Evolutionary conservation across 2,888 invertebrate species (phyloP).

Genomic region (Drosophila neotestacea): DNA sequence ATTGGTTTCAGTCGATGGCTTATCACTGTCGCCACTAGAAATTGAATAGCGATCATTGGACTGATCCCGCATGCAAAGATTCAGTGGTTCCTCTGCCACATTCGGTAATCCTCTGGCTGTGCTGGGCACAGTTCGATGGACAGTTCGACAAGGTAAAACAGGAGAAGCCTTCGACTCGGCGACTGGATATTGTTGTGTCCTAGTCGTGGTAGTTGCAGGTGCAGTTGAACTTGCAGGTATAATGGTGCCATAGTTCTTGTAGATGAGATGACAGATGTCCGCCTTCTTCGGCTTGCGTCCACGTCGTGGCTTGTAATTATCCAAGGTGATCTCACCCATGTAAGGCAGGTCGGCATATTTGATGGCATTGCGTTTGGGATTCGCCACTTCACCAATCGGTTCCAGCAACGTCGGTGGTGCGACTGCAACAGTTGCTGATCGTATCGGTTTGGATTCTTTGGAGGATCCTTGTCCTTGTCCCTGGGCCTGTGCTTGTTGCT

Average conservation of each 20-base stretch:
- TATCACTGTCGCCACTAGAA: conserved; percentile 81
- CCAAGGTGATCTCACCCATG: conserved; percentile 96
- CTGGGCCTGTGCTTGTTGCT: conserved; percentile 48
- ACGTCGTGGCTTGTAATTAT: conserved; percentile 93
- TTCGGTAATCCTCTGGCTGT: neutral
- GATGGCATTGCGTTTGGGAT: conserved; percentile 85
- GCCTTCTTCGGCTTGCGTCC: conserved; percentile 96
- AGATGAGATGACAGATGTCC: conserved; percentile 95
- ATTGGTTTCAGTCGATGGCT: conserved; percentile 37
- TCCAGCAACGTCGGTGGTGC: neutral
- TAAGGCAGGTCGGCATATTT: conserved; percentile 94
- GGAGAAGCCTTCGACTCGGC: conserved; percentile 10
- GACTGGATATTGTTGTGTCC: conserved; percentile 9
- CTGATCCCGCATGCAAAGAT: conserved; percentile 92
- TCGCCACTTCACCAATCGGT: conserved; percentile 52
- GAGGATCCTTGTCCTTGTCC: conserved; percentile 18
- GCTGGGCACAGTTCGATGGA: conserved; percentile 6
- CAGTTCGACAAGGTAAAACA: neutral
- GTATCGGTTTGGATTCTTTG: conserved; percentile 9
- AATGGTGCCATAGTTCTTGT: conserved; percentile 96
- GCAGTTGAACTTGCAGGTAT: conserved; percentile 86
- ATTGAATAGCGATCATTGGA: conserved; percentile 82
- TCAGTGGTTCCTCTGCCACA: conserved; percentile 89
- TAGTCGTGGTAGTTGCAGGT: conserved; percentile 8
- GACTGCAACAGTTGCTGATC: neutral